These are phyloP conservation scores for Dreissena rostriformis DNA, from an alignment of 1,140 invertebrate genomes.

Conservation along the genomic window DNA sequence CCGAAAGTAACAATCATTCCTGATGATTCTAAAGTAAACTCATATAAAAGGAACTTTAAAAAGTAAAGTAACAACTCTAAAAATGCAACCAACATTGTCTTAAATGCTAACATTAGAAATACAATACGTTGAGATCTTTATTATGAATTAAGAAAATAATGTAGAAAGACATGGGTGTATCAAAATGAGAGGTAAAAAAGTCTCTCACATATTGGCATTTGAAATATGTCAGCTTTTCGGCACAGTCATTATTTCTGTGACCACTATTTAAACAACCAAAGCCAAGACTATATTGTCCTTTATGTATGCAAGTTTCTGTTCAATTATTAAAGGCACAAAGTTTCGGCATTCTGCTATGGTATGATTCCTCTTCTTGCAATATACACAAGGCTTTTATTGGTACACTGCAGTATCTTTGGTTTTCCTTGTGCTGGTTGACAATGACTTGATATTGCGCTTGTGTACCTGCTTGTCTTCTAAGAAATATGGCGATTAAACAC, in stretches of 20 bases:
- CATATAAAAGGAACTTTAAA: too few relatives aligned
- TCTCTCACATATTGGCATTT: too few relatives aligned
- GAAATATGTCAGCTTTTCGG: conserved; percentile 14
- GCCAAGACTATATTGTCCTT: conserved; percentile 11
- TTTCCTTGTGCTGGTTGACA: conserved; percentile 13
- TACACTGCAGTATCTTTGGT: background rate
- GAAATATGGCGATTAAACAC: background rate
- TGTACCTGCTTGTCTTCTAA: conserved; percentile 19
- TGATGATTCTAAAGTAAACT: too few relatives aligned
- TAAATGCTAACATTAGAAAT: too few relatives aligned
- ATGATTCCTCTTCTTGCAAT: conserved; percentile 24
- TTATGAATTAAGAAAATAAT: too few relatives aligned
- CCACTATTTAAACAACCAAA: conserved; percentile 30
- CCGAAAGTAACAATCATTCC: too few relatives aligned
- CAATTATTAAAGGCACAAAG: conserved; percentile 23
- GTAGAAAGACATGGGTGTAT: too few relatives aligned
- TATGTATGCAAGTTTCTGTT: background rate
- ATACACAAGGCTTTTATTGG: conserved; percentile 9
- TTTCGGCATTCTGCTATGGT: conserved; percentile 11
- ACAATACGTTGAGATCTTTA: too few relatives aligned
- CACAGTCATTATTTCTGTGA: conserved; percentile 26
- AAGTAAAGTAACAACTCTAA: too few relatives aligned
- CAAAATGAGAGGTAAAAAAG: too few relatives aligned
- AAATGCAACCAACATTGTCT: too few relatives aligned
- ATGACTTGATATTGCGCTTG: conserved; percentile 23